Conservation (phyloP, 2,797 vertebrate genomes). For the Sebastiscus albofasciatus region DNA sequence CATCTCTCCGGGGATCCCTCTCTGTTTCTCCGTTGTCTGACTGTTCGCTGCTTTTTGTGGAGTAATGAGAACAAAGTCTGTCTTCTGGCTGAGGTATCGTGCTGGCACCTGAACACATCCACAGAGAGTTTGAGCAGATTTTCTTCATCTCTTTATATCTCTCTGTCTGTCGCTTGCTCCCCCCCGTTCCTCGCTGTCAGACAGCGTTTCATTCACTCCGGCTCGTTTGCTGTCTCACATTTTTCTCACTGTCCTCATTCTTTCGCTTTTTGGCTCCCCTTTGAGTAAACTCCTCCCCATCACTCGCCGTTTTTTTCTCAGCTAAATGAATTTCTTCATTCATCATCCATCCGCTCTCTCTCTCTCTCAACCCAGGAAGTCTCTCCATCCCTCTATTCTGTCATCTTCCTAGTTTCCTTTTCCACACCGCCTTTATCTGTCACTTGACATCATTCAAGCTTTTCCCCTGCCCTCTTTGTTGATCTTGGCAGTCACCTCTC, state of each 20-base stretch:
- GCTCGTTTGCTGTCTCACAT: slow-evolving; percentile 13
- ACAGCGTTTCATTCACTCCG: slow-evolving; percentile 46
- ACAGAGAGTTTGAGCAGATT: slow-evolving; percentile 30
- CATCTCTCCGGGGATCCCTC: slow-evolving; percentile 53
- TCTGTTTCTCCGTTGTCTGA: slow-evolving; percentile 22
- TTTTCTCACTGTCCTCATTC: slow-evolving; percentile 56
- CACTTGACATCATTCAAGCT: slow-evolving; percentile 62
- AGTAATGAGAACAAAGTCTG: slow-evolving; percentile 55
- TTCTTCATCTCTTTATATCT: slow-evolving; percentile 6
- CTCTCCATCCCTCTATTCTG: slow-evolving; percentile 17
- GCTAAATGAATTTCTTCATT: slow-evolving; percentile 56
- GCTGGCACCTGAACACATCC: slow-evolving; percentile 40
- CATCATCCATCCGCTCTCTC: slow-evolving; percentile 42
- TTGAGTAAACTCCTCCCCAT: slow-evolving; percentile 41
- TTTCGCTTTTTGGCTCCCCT: slow-evolving; percentile 44
- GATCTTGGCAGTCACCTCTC: slow-evolving; percentile 50
- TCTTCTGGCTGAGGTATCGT: slow-evolving; percentile 25
- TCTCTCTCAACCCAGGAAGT: slow-evolving; percentile 38
- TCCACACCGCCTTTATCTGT: slow-evolving; percentile 41
- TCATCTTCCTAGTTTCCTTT: slow-evolving; percentile 38
- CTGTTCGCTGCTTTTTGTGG: slow-evolving; percentile 35
- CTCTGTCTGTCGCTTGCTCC: neutral
- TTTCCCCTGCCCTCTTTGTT: slow-evolving; percentile 56
- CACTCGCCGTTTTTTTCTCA: slow-evolving; percentile 4
- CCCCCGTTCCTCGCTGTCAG: slow-evolving; percentile 15